Evolutionary conservation across 2,797 vertebrate genomes (phyloP), one percentile per base, ranked within the genome.

Genomic region (Sebastes minor): DNA sequence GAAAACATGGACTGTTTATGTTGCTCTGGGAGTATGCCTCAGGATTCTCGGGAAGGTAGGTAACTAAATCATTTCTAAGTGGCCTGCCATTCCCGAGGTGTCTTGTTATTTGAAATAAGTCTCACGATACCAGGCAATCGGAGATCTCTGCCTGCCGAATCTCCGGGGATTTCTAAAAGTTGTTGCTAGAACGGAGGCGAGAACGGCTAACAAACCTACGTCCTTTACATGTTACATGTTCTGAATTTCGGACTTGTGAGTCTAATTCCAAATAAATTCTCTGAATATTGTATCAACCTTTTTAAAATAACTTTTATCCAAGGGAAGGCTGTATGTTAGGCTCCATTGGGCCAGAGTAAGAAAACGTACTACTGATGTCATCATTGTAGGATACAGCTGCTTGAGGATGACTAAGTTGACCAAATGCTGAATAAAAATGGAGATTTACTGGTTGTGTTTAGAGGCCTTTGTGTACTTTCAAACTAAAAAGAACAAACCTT

Each of bases 331-430:
- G 66, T 76, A 25, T 38, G 62, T 59, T 30, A 14, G 27, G 69
- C 73, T 81, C 35, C 56, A 65, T 14, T 69, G 70, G 52, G 57
- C 62, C 23, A 46, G n/a, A 18, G 71, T 66, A 74, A 76, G 75
- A 76, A 81, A 78, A 70, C 46, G 14, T 59, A 66, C 5, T 13
- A 61, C 38, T 68, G 61, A 55, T 73, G 64, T 70, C 72, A 61
- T 76, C 46, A 30, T 16, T 33, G 42, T 33, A 72, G 3, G 56
- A 27, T 62, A 18, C 30, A 56, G 65, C 64, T 66, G 71, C 33
- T 61, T 49, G 25, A 65, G 42, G 22, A 75, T 52, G 77, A 80
- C 49, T 65, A 66, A 65, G 35, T 20, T 59, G 60, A 66, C 63
- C 81, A 78, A 80, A 59, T 46, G 53, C 35, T 42, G 49, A 73